phyloP scores from a whole-genome alignment of 2,797 vertebrate species.

The Peromyscus melanophrys region DNA sequence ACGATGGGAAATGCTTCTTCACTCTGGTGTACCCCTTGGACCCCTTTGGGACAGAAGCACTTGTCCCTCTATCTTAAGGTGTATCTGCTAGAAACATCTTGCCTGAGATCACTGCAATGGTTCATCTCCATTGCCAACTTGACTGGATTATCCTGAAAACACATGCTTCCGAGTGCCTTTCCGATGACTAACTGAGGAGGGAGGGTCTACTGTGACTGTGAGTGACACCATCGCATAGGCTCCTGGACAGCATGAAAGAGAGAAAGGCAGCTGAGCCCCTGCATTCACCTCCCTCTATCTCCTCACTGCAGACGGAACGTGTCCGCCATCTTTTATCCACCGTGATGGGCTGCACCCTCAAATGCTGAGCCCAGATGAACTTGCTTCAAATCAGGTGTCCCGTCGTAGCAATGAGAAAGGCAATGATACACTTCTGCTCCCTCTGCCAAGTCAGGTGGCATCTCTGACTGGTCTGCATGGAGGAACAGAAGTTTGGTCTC shows the following conservation, averaged over 20 bases:
- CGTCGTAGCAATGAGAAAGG: not conserved
- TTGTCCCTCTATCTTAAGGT: too few species aligned
- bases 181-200: not conserved
- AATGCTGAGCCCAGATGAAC: not conserved
- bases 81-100: not conserved
- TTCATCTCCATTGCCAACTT: not conserved
- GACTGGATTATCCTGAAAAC: not conserved
- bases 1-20: too few species aligned
- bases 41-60: not conserved
- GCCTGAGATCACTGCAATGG: not conserved
- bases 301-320: not conserved
- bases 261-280: not conserved
- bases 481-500: not conserved
- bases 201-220: not conserved
- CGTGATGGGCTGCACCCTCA: not conserved
- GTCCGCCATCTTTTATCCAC: fast-evolving
- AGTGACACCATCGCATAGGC: too few species aligned
- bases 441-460: not conserved
- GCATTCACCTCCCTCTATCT: not conserved
- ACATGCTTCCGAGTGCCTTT: not conserved
- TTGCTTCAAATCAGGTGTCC: not conserved
- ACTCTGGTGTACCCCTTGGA: not conserved
- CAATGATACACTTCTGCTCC: not conserved
- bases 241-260: not conserved
- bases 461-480: not conserved